phyloP scores from a whole-genome alignment of 2,888 invertebrate species.

The Agrochola circellaris region DNA sequence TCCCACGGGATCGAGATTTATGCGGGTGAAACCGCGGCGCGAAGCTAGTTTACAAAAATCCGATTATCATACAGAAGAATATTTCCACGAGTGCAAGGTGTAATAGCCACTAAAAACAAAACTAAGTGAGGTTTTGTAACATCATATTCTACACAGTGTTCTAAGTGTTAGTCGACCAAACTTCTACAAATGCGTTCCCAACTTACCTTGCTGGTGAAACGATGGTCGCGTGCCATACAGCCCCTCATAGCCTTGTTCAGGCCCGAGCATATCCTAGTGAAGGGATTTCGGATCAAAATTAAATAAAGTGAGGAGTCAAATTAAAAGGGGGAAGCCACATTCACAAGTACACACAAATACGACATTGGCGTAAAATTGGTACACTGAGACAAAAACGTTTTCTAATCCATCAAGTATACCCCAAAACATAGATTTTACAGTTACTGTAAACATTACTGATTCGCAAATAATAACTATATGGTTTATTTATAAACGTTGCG shows the following conservation, averaged over 20 bases:
- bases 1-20: no score
- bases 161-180: slow-evolving; percentile 78
- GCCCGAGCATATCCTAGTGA: slow-evolving; percentile 96
- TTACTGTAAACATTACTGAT: slow-evolving; percentile 17
- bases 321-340: slow-evolving; percentile 64
- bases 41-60: background rate
- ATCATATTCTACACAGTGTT: slow-evolving; percentile 58
- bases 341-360: slow-evolving; percentile 52
- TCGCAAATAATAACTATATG: slow-evolving; percentile 34
- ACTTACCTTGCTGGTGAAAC: slow-evolving; percentile 96
- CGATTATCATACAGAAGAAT: background rate
- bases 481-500: background rate
- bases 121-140: slow-evolving; percentile 64
- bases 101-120: slow-evolving; percentile 46
- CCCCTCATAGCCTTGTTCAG: slow-evolving; percentile 98
- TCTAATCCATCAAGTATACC: slow-evolving; percentile 7
- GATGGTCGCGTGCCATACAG: slow-evolving; percentile 98
- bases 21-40: no score
- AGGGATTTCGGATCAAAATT: slow-evolving; percentile 77
- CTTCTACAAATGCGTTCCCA: slow-evolving; percentile 64
- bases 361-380: slow-evolving; percentile 29
- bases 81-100: slow-evolving; percentile 8
- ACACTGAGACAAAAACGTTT: slow-evolving; percentile 6
- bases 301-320: slow-evolving; percentile 73
- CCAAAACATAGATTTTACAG: slow-evolving; percentile 26